Conservation (phyloP, 2,113 vertebrate genomes). For the Laticauda colubrina region DNA sequence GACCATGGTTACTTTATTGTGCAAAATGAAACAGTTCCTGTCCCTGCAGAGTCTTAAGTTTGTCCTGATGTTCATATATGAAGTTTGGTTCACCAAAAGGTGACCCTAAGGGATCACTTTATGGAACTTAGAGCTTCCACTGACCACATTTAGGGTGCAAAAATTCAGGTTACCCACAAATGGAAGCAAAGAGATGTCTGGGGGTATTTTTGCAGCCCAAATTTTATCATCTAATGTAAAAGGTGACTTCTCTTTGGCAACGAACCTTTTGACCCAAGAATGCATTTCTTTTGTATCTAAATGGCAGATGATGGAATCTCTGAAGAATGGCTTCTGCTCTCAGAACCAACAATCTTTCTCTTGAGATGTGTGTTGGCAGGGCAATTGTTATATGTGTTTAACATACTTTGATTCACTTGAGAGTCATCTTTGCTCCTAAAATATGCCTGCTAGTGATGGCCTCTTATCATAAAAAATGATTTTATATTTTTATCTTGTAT, state of each 20-base stretch:
- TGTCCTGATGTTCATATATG: not conserved
- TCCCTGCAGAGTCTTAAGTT: not conserved
- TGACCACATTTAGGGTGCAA: not conserved
- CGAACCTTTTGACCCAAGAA: not conserved
- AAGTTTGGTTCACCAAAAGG: not conserved
- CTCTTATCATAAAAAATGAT: not conserved
- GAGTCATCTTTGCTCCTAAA: not conserved
- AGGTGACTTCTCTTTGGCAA: not conserved
- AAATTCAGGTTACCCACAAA: not conserved
- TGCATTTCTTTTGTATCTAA: not conserved
- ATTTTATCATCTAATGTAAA: not conserved
- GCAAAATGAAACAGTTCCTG: not conserved
- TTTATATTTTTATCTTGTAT: not conserved
- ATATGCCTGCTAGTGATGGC: not conserved
- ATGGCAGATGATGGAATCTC: not conserved
- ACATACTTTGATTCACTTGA: not conserved
- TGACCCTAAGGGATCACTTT: not conserved
- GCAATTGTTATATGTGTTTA: not conserved
- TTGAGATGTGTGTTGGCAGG: not conserved
- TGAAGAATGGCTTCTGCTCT: not conserved
- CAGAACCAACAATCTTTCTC: not conserved
- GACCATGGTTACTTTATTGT: not conserved
- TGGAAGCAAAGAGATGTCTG: too few relatives aligned
- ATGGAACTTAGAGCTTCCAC: not conserved
- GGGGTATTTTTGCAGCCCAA: too few relatives aligned